phyloP scores from a whole-genome alignment of 1,140 invertebrate genomes.

The Drosophila teissieri region DNA sequence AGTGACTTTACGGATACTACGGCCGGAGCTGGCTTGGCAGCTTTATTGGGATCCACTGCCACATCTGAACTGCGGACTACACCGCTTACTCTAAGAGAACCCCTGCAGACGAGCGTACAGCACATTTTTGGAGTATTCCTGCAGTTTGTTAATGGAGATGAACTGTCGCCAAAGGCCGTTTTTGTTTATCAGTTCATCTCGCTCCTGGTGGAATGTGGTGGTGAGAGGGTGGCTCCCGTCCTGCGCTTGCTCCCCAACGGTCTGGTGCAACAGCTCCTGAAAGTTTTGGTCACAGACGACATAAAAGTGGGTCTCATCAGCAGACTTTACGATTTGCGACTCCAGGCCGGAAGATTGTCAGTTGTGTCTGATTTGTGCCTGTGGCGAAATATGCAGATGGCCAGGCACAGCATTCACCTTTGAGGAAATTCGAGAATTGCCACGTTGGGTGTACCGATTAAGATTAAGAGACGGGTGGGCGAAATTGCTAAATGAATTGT shows the following conservation, averaged over 20 bases:
- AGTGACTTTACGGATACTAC: conserved; percentile 86
- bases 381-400: conserved; percentile 90
- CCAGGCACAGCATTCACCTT: conserved; percentile 81
- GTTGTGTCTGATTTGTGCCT: conserved; percentile 93
- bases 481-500: conserved; percentile 48
- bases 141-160: conserved; percentile 90
- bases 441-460: conserved; percentile 1
- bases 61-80: conserved; percentile 46
- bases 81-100: conserved; percentile 86
- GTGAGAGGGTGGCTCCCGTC: conserved; percentile 90
- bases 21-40: conserved; percentile 70
- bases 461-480: conserved; percentile 37
- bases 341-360: conserved; percentile 89
- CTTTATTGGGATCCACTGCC: conserved; percentile 23
- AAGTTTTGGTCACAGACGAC: conserved; percentile 86
- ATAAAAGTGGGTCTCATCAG: conserved; percentile 77
- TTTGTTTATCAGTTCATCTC: conserved; percentile 94
- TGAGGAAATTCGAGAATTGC: conserved; percentile 24
- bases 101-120: conserved; percentile 87
- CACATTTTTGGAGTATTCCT: conserved; percentile 90
- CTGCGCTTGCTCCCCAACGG: conserved; percentile 92
- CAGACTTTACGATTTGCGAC: conserved; percentile 91
- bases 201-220: conserved; percentile 91
- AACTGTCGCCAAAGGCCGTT: conserved; percentile 92
- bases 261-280: conserved; percentile 91